A percentile compares a stretch with the other conserved stretches of the same genome.
phyloP scores from a whole-genome alignment of 2,888 invertebrate genomes.

The Bruchidius siliquastri region DNA sequence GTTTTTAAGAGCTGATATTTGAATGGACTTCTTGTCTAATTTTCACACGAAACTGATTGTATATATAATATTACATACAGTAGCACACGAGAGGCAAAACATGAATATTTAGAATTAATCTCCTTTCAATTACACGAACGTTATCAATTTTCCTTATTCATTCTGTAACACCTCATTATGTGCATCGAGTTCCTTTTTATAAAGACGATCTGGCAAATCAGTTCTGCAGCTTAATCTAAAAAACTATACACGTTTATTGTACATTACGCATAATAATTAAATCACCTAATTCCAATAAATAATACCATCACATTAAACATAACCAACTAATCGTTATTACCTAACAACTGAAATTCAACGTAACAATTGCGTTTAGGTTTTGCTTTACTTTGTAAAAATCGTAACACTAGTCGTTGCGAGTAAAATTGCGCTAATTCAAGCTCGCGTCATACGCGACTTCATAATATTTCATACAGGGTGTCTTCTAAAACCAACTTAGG shows the following conservation, averaged over 20 bases:
- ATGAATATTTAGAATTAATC: too few species aligned
- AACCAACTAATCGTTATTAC: not conserved
- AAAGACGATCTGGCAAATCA: not conserved
- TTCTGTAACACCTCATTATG: too few species aligned
- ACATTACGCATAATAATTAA: constrained; percentile 3
- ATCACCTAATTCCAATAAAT: constrained; percentile 5
- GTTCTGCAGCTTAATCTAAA: not conserved
- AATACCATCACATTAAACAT: constrained; percentile 10
- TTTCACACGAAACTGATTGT: too few species aligned
- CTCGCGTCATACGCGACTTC: constrained; percentile 14
- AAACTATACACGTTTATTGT: not conserved
- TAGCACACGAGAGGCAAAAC: not conserved
- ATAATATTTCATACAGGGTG: constrained; percentile 8
- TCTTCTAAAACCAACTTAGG: not conserved
- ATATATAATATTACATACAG: not conserved
- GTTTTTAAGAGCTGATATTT: not conserved
- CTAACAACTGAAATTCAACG: constrained; percentile 20
- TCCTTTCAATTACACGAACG: too few species aligned
- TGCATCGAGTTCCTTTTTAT: not conserved
- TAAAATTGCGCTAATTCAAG: constrained; percentile 21
- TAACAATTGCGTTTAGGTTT: not conserved
- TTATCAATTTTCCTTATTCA: too few species aligned
- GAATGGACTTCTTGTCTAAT: not conserved
- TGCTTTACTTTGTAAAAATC: constrained; percentile 22
- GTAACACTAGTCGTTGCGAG: constrained; percentile 36